Percentiles rank a stretch among this genome's conserved stretches.
Conservation (phyloP, 2,888 invertebrate species). For the Caenorhabditis sinica region DNA sequence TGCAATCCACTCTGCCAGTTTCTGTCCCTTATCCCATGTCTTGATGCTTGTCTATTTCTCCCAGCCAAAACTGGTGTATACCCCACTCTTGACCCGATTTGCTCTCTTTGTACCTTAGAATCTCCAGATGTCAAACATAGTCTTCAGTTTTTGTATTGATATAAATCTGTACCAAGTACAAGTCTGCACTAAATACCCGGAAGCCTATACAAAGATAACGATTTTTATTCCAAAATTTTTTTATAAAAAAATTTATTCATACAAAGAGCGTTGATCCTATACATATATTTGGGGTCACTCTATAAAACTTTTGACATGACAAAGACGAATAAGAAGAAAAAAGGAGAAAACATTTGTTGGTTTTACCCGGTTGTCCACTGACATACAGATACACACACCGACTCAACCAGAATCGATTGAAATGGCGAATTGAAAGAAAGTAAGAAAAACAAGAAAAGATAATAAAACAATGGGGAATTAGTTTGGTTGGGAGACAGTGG, state of each 20-base stretch:
- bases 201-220: too few species aligned
- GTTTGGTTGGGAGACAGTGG: conserved; percentile 78
- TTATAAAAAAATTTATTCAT: conserved; percentile 2
- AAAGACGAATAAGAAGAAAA: conserved; percentile 4
- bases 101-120: conserved; percentile 13
- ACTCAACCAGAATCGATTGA: conserved; percentile 58
- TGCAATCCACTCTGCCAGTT: conserved; percentile 43
- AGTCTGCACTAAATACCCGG: background rate
- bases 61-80: conserved; percentile 5
- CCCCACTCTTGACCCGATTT: background rate
- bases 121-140: conserved; percentile 12
- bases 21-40: background rate
- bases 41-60: background rate
- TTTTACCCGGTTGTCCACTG: conserved; percentile 70
- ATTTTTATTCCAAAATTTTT: background rate
- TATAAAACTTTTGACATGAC: conserved; percentile 19
- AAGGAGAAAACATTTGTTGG: conserved; percentile 40
- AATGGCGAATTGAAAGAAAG: conserved; percentile 54
- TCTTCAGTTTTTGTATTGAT: background rate
- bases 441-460: background rate
- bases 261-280: conserved; percentile 42
- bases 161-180: background rate
- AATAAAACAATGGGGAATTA: conserved; percentile 31
- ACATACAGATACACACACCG: conserved; percentile 68
- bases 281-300: background rate